Base-by-base conservation (phyloP, 1,140 invertebrate genomes). In the Radopholus similis region DNA sequence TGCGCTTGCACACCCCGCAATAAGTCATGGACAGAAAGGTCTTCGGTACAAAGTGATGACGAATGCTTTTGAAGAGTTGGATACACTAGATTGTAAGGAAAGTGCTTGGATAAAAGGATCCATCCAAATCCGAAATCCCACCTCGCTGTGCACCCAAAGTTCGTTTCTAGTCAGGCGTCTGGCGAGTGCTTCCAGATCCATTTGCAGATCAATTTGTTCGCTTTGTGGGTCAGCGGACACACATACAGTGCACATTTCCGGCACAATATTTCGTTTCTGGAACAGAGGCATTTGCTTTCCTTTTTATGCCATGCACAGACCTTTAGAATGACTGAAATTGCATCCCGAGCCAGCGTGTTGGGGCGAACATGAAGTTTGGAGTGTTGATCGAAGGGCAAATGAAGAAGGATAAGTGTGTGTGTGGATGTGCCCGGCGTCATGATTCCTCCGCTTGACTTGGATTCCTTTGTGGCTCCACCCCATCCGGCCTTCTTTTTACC, bases 211-310 rank as follows among this genome's bases (percentile, higher is more conserved):
- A 37, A 75, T 74, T 38, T 77, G 76, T 11, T 42, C 35, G 49
- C 75, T 78, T 44, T 66, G 42, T 21, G 75, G 75, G 47, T 75
- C 73, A 9, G 57, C 42, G 18, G 56, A 70, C 21, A 76, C 55
- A 40, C 72, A 78, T n/a, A 75, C 73, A 15, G 51, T 76, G 64
- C 73, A 75, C 47, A 74, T 71, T 21, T 68, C 69, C 15, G 75
- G 74, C 30, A 68, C 62, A 60, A 75, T 75, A 47, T 78, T 78
- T 2, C 73, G 72, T 32, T 75, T 75, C 71, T 62, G 38, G 5
- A 49, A 60, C 0, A 60, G 11, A 32, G 35, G 8, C 15, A 58
- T 5, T n/a, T n/a, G n/a, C n/a, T n/a, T n/a, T n/a, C n/a, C n/a
- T n/a, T n/a, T 21, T 42, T 37, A 1, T n/a, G 28, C 11, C 23